Conservation (phyloP, 2,797 vertebrate genomes). For the Phrynocephalus vlangalii region DNA sequence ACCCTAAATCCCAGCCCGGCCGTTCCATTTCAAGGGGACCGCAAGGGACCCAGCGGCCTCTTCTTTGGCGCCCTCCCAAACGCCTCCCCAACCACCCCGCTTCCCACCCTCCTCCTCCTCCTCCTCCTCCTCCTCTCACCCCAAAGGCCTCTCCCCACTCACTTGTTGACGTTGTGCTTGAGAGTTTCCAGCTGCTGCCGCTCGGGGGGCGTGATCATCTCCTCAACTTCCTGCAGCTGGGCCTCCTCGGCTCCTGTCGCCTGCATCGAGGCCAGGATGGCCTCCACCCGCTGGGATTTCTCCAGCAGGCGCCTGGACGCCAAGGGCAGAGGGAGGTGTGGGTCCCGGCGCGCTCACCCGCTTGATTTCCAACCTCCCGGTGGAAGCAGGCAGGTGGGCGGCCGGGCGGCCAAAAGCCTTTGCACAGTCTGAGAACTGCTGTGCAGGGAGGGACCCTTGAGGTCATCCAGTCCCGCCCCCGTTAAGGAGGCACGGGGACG, state of each 20-base stretch:
- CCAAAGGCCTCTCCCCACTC: slow-evolving; percentile 25
- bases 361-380: background rate
- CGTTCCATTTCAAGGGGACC: too few relatives aligned
- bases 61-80: too few relatives aligned
- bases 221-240: slow-evolving; percentile 94
- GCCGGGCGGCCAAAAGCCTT: background rate
- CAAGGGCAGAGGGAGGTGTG: background rate
- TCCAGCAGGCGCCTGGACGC: slow-evolving; percentile 88
- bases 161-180: slow-evolving; percentile 93
- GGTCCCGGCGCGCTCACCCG: background rate
- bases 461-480: too few relatives aligned
- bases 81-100: too few relatives aligned
- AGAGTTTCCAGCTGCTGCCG: slow-evolving; percentile 90
- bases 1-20: too few relatives aligned
- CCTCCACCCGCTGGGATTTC: slow-evolving; percentile 95
- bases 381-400: too few relatives aligned
- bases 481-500: too few relatives aligned
- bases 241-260: slow-evolving; percentile 87
- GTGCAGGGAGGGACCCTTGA: too few relatives aligned
- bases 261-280: slow-evolving; percentile 93
- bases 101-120: too few relatives aligned
- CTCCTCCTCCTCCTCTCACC: too few relatives aligned
- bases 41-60: background rate
- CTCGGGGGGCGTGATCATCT: slow-evolving; percentile 94
- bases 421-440: too few relatives aligned